These are phyloP conservation scores for Brachystomella parvula DNA, from an alignment of 1,140 invertebrate genomes.

Conservation along the genomic window DNA sequence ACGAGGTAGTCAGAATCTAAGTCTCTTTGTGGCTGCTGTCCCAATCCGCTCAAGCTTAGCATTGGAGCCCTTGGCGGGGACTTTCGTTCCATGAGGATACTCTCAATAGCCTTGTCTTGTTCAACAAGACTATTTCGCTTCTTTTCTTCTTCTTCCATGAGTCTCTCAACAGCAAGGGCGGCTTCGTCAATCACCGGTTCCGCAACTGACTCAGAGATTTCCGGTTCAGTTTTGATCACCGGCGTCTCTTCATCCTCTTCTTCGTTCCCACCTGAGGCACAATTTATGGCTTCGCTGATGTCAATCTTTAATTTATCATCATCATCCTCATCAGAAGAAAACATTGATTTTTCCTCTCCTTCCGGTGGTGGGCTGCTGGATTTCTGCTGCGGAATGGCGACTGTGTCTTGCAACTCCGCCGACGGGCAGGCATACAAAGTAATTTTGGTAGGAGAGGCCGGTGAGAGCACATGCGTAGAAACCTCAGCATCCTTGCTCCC, in stretches of 20 bases:
- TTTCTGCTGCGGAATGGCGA: background rate
- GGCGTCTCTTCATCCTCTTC: slow-evolving; percentile 14
- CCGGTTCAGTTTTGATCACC: background rate
- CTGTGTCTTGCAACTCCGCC: background rate
- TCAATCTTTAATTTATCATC: slow-evolving; percentile 35
- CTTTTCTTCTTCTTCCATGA: slow-evolving; percentile 31
- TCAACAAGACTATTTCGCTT: slow-evolving; percentile 33
- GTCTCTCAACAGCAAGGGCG: slow-evolving; percentile 14
- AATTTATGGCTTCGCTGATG: slow-evolving; percentile 33
- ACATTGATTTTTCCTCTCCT: slow-evolving; percentile 27
- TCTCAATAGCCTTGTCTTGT: slow-evolving; percentile 37
- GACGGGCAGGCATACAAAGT: background rate
- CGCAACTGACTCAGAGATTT: background rate
- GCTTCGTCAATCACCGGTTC: slow-evolving; percentile 21
- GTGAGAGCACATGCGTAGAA: background rate
- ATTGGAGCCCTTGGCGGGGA: slow-evolving; percentile 21
- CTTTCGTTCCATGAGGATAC: slow-evolving; percentile 33
- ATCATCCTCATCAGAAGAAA: slow-evolving; percentile 35
- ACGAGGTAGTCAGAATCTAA: slow-evolving; percentile 12
- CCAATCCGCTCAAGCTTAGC: background rate
- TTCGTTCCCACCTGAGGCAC: slow-evolving; percentile 27
- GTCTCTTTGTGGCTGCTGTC: background rate
- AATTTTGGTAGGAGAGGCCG: background rate
- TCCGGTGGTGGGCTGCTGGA: background rate
- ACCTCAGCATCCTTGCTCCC: background rate